These are phyloP conservation scores for Prosopocoilus inquinatus DNA, from an alignment of 2,888 invertebrate genomes.

Conservation along the genomic window DNA sequence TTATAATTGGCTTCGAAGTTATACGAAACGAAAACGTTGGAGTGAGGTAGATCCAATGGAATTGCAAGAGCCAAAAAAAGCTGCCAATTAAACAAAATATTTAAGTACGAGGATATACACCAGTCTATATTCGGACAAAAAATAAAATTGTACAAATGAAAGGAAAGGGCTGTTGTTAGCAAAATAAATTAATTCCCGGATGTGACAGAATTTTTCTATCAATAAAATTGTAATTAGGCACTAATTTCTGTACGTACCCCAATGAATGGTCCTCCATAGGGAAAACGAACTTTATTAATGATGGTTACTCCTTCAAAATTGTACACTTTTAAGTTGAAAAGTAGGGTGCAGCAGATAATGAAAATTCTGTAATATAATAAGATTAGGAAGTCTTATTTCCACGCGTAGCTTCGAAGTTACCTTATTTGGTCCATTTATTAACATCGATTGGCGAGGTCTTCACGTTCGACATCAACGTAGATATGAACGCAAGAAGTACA, in stretches of 20 bases:
- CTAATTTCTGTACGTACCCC: constrained; percentile 20
- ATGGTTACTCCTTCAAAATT: constrained; percentile 9
- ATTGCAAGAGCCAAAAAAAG: constrained; percentile 66
- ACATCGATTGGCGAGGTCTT: too few species aligned
- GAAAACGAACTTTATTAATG: constrained; percentile 23
- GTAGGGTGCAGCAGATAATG: background rate
- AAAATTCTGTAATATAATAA: background rate
- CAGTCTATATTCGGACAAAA: constrained; percentile 11
- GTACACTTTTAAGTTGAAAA: background rate
- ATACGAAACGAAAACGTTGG: constrained; percentile 68
- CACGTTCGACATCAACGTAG: too few species aligned
- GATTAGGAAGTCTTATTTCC: too few species aligned
- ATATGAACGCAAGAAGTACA: too few species aligned
- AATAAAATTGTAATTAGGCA: background rate
- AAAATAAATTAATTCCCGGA: too few species aligned
- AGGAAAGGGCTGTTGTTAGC: too few species aligned
- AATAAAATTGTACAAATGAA: background rate
- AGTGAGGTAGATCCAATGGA: constrained; percentile 64
- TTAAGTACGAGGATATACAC: too few species aligned
- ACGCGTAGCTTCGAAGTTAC: too few species aligned
- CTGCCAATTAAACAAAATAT: constrained; percentile 47
- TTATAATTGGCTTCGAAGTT: constrained; percentile 70
- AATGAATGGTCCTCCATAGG: constrained; percentile 28
- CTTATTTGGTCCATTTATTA: too few species aligned
- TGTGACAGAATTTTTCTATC: too few species aligned